phyloP scores from a whole-genome alignment of 2,888 invertebrate genomes.

The Trachelus troglodyta region DNA sequence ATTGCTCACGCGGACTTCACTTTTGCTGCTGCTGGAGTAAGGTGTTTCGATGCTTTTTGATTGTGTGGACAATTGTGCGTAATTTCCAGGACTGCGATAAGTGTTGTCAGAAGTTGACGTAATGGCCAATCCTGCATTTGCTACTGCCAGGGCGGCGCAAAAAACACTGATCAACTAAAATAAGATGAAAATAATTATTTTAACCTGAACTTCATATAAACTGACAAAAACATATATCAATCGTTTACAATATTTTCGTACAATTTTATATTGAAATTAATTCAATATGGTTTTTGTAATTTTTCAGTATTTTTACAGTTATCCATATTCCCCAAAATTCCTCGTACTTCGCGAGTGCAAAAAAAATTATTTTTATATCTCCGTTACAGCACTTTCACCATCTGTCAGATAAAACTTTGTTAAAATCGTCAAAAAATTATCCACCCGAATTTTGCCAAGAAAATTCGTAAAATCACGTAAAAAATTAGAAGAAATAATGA shows the following conservation, averaged over 20 bases:
- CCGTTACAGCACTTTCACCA: too few relatives aligned
- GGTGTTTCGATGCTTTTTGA: constrained; percentile 19
- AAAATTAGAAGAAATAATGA: too few relatives aligned
- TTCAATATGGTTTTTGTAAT: too few relatives aligned
- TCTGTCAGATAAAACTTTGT: too few relatives aligned
- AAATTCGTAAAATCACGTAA: too few relatives aligned
- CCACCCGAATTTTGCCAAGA: too few relatives aligned
- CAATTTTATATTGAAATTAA: neutral
- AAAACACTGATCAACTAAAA: constrained; percentile 8
- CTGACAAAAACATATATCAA: neutral
- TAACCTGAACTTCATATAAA: neutral
- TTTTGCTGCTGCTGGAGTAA: constrained; percentile 20
- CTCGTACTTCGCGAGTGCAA: neutral
- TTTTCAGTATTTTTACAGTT: too few relatives aligned
- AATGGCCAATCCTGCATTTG: constrained; percentile 15
- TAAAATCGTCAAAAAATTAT: too few relatives aligned
- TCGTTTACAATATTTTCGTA: neutral
- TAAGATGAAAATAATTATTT: neutral
- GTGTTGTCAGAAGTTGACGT: constrained; percentile 22
- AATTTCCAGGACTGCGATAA: constrained; percentile 17
- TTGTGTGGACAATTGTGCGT: constrained; percentile 20
- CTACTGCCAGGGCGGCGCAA: constrained; percentile 8
- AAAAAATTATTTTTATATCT: neutral
- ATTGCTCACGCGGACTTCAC: constrained; percentile 21
- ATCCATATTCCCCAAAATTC: too few relatives aligned